phyloP scores from a whole-genome alignment of 2,113 vertebrate species.

The Bagarius yarrelli region DNA sequence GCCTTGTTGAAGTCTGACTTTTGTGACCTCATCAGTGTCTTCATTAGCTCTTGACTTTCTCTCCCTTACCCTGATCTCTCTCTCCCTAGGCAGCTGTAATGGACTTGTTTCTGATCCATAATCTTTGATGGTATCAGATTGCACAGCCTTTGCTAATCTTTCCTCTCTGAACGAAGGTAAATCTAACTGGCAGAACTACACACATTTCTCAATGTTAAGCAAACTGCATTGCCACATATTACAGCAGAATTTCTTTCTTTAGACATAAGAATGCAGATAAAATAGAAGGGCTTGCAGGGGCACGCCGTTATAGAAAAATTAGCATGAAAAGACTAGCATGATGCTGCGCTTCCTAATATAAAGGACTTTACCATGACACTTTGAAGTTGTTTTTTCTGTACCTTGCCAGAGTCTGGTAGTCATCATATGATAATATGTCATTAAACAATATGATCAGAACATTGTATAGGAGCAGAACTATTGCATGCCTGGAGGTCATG shows the following conservation, averaged over 20 bases:
- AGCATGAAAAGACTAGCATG: neutral
- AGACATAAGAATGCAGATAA: neutral
- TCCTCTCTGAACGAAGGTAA: neutral
- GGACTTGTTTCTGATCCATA: constrained; percentile 33
- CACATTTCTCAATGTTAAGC: neutral
- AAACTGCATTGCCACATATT: neutral
- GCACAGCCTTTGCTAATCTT: constrained; percentile 9
- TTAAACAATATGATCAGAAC: neutral
- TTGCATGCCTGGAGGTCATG: neutral
- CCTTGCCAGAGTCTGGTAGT: neutral
- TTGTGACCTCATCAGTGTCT: constrained; percentile 33
- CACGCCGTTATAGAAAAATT: neutral
- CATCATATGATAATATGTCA: neutral
- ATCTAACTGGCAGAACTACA: neutral
- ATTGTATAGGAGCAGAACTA: neutral
- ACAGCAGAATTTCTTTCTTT: neutral
- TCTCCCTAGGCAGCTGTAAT: constrained; percentile 20
- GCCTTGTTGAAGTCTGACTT: constrained; percentile 30
- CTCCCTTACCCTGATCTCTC: neutral
- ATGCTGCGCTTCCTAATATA: neutral
- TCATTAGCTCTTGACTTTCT: constrained; percentile 37
- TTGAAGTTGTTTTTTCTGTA: neutral
- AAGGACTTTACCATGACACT: no score
- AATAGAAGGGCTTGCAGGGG: neutral
- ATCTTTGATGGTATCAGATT: constrained; percentile 47